Base-by-base conservation (phyloP, 2,888 invertebrate genomes). In the Folsomia candida region DNA sequence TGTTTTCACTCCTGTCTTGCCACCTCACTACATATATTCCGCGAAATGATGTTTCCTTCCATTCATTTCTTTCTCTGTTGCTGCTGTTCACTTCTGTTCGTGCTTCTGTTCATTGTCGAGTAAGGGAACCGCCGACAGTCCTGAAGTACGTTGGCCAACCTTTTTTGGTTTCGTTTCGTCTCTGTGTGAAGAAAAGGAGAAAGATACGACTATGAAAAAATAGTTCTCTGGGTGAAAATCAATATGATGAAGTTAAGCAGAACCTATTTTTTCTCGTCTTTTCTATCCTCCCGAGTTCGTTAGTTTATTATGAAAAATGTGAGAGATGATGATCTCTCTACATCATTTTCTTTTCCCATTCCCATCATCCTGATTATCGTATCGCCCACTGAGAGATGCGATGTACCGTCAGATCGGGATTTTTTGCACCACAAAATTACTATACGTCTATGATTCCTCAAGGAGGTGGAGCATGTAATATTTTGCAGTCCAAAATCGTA, bases 221-320 rank as follows among this genome's bases (percentile, higher is more conserved):
- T 47, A 47, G 47, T 47, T 47, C 25, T 3, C 27, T 9, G 25
- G n/a, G 24, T 25, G 6, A 62, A 62, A 62, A 51, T 67, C 67
- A 67, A 60, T 67, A 57, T 6, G 20, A 51, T 2, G 25, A 11
- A 47, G 18, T 18, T 11, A 11, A 22, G 54, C 18, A 54, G 22
- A 22, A 54, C n/a, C 60, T 51, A 64, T 64, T 64, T 64, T 64
- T 64, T 25, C 24, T 29, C 28, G 29, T 62, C 64, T n/a, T 54
- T 2, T 51, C 51, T 51, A 24, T 51, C 24, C 64, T 51, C 64
- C n/a, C n/a, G 51, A 37, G 51, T 64, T 47, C 51, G 64, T 64
- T 64, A 64, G 64, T 64, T 64, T 47, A 64, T 68, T 73, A 71
- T 73, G 73, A 73, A 73, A 73, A 73, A 73, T 73, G 73, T 69